Evolutionary conservation across 2,113 vertebrate species (phyloP), one percentile per base, ranked within the genome.

Genomic region (Cheirogaleus medius): DNA sequence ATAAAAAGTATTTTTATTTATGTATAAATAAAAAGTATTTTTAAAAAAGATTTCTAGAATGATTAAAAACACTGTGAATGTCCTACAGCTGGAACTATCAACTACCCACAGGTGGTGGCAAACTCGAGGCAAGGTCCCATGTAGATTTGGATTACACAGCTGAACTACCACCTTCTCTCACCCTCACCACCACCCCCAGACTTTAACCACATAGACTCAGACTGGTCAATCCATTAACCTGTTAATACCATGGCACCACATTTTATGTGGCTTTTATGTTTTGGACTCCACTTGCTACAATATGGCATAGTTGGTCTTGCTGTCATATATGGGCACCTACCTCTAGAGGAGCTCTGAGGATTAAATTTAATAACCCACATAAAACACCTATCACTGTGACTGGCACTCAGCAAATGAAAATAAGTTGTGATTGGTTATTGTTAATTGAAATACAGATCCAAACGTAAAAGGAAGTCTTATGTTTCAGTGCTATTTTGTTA

Each of bases 151-250:
- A 18, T 20, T 37, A 34, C 15, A 11, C 29, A 42, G 2, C 8
- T 69, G 17, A 3, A 8, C 6, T 11, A 6, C 18, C 12, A 9
- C 9, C 29, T 2, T 76, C 11, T 78, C 52, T 85, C 6, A n/a
- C 12, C 56, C 5, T 39, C 6, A 52, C 3, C 17, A 77, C 0
- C 0, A n/a, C 0, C 1, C 1, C 2, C 14, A 34, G 8, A 44
- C 9, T 81, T 37, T 80, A 56, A 64, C 8, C 20, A n/a, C 17
- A 8, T 3, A 87, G 58, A 66, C 1, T 81, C 47, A 58, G 11
- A 52, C 18, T 44, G 44, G 25, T 4, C 12, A 76, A 39, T 44
- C 44, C 74, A 52, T 69, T 49, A 44, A 14, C 66, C 32, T 60
- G 17, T 66, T 87, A 63, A 47, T 64, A 94, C 49, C 63, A 74